These are phyloP conservation scores for Agelas oroides DNA, from an alignment of 37 sponge, comb jelly and placozoan genomes.

Conservation along the genomic window DNA sequence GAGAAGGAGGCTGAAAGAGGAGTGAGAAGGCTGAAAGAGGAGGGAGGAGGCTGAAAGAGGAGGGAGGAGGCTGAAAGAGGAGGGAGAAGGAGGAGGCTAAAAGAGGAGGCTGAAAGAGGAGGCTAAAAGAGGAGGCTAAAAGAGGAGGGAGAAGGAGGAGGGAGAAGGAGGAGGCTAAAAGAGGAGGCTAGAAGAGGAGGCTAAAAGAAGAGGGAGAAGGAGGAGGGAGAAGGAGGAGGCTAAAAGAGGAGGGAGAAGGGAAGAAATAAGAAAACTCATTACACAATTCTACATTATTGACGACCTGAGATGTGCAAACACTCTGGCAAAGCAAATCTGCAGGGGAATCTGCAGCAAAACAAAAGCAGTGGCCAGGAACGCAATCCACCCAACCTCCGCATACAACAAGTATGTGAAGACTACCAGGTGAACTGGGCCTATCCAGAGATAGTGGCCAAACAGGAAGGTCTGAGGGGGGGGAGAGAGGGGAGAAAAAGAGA, in stretches of 20 bases:
- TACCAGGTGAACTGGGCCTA: constrained; percentile 33
- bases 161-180: not conserved
- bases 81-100: not conserved
- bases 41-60: not conserved
- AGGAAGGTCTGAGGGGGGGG: constrained; percentile 35
- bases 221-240: not conserved
- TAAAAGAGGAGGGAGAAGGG: not conserved
- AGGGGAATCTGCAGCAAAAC: constrained; percentile 52
- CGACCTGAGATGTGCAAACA: constrained; percentile 50
- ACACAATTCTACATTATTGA: too few species aligned
- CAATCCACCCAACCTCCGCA: constrained; percentile 48
- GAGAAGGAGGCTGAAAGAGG: too few species aligned
- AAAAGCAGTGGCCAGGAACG: constrained; percentile 34
- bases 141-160: too few species aligned
- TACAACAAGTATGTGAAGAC: constrained; percentile 57
- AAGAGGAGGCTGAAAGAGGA: not conserved
- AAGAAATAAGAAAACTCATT: too few species aligned
- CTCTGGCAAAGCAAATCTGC: constrained; percentile 36
- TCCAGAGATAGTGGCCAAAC: constrained; percentile 34
- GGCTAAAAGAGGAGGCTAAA: not conserved
- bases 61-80: not conserved
- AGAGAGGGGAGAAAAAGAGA: not conserved
- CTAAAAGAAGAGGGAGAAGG: not conserved
- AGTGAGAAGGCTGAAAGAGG: too few species aligned
- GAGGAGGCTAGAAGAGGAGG: not conserved